Percentiles rank a stretch among this genome's conserved stretches.
These are phyloP conservation scores for Ophioderma brevispina DNA, from an alignment of 35 echinoderm and acorn worm genomes.

Conservation along the genomic window DNA sequence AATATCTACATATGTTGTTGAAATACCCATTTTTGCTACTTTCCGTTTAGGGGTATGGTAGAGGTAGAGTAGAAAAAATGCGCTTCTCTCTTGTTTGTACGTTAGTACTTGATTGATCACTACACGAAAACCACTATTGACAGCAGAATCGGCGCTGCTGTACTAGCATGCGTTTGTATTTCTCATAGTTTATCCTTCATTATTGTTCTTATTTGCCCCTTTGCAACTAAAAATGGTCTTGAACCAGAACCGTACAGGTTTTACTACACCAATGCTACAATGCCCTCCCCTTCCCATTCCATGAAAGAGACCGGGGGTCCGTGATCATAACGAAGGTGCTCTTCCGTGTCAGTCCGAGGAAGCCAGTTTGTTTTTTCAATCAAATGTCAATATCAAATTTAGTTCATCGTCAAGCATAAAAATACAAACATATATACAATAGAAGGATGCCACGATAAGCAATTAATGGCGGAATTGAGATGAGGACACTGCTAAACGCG, in stretches of 20 bases:
- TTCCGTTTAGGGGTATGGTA: constrained; percentile 34
- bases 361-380: constrained; percentile 36
- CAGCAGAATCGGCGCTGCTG: not conserved
- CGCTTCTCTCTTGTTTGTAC: constrained; percentile 31
- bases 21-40: constrained; percentile 24
- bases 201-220: constrained; percentile 17
- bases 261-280: not conserved
- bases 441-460: too few species aligned
- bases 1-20: constrained; percentile 35
- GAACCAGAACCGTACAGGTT: not conserved
- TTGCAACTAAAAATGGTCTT: constrained; percentile 35
- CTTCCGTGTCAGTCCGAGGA: constrained; percentile 32
- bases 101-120: constrained; percentile 4
- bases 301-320: constrained; percentile 38
- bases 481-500: too few species aligned
- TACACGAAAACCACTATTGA: constrained; percentile 19
- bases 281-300: constrained; percentile 61
- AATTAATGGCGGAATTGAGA: too few species aligned
- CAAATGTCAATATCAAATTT: too few species aligned
- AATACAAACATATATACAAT: too few species aligned
- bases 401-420: too few species aligned
- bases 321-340: constrained; percentile 15
- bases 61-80: constrained; percentile 33
- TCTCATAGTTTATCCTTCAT: not conserved
- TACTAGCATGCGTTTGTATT: not conserved